A percentile compares a stretch with the other conserved stretches of the same genome.
These are phyloP conservation scores for Chionodraco myersi DNA, from an alignment of 2,113 vertebrate species.

Conservation along the genomic window DNA sequence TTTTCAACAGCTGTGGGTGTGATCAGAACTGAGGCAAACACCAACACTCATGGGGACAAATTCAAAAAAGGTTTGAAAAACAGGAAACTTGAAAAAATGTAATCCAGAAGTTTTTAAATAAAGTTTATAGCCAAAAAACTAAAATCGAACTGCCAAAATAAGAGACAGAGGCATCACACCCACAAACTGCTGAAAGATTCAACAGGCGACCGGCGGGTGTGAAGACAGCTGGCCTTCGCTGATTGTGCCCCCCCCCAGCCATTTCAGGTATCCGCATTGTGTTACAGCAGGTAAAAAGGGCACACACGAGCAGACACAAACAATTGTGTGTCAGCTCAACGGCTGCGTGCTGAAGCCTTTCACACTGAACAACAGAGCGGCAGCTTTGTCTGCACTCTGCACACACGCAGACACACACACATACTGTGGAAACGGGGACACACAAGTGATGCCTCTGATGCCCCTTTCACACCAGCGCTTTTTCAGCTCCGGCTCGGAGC, in stretches of 20 bases:
- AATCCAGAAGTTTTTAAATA: neutral
- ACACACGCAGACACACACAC: neutral
- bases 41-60: constrained; percentile 1
- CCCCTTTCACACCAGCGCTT: too few relatives aligned
- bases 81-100: constrained; percentile 7
- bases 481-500: too few relatives aligned
- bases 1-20: neutral
- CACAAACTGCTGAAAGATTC: constrained; percentile 25
- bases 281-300: constrained; percentile 61
- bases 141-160: neutral
- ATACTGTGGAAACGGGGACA: constrained; percentile 14
- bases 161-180: neutral
- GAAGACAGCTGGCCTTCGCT: constrained; percentile 18
- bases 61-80: constrained; percentile 5
- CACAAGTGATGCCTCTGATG: constrained; percentile 7
- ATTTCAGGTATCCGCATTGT: constrained; percentile 62
- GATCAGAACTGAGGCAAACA: constrained; percentile 26
- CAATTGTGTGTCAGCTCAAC: constrained; percentile 58
- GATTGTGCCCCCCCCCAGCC: constrained; percentile 11
- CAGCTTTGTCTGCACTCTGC: constrained; percentile 30
- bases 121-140: neutral
- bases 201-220: constrained; percentile 9
- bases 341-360: constrained; percentile 44
- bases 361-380: constrained; percentile 30
- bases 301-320: constrained; percentile 1